A percentile compares a stretch with the other conserved stretches of the same genome.
phyloP scores from a whole-genome alignment of 2,888 invertebrate species.

The Ariolimax columbianus region DNA sequence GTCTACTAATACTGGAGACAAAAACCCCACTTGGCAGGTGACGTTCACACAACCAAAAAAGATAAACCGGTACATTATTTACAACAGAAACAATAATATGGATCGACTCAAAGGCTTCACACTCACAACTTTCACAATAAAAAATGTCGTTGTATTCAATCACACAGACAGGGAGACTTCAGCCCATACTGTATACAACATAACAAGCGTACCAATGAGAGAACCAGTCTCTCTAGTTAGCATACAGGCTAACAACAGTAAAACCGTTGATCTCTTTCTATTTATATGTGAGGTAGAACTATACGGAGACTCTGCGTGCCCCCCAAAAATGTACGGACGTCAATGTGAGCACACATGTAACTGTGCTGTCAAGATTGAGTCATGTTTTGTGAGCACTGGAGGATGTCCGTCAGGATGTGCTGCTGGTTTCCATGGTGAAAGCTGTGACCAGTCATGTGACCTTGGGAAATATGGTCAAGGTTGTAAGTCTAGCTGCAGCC shows the following conservation, averaged over 20 bases:
- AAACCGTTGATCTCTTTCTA: neutral
- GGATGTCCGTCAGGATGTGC: constrained; percentile 26
- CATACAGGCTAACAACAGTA: neutral
- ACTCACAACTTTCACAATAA: neutral
- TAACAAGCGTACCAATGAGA: neutral
- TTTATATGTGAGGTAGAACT: neutral
- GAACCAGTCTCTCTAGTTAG: neutral
- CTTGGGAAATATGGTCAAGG: constrained; percentile 2
- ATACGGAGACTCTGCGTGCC: constrained; percentile 4
- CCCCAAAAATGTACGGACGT: neutral
- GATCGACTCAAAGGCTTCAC: neutral
- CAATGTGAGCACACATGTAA: constrained; percentile 11
- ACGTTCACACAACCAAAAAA: neutral
- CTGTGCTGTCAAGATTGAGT: neutral
- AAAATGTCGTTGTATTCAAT: neutral
- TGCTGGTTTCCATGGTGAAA: constrained; percentile 12
- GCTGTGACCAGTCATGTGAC: neutral
- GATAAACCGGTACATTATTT: neutral
- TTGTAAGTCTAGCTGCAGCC: constrained; percentile 17
- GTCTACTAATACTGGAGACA: neutral
- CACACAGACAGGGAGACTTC: neutral
- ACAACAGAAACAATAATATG: neutral
- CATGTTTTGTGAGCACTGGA: constrained; percentile 9
- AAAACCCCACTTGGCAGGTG: constrained; percentile 4
- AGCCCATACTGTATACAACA: neutral